Conservation (phyloP, 2,797 vertebrate genomes). For the Acrossocheilus wenchowensis region DNA sequence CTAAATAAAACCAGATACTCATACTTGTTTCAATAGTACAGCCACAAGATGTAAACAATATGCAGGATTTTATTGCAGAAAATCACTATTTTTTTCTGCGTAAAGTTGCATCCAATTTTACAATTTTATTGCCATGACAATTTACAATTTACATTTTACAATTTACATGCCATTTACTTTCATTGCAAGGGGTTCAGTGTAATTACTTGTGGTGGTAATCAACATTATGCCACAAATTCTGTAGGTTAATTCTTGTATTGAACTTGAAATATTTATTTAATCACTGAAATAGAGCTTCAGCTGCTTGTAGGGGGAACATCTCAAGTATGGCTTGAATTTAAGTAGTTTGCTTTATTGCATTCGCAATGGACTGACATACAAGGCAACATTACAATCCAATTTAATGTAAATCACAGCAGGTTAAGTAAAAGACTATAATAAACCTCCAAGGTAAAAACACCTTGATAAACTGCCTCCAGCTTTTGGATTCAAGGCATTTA, state of each 20-base stretch:
- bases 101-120: not conserved
- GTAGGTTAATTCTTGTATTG: not conserved
- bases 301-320: not conserved
- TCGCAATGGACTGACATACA: constrained; percentile 4
- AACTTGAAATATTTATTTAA: not conserved
- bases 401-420: constrained; percentile 22
- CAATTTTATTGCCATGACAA: not conserved
- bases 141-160: too few species aligned
- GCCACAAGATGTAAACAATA: not conserved
- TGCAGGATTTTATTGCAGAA: not conserved
- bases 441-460: constrained; percentile 11
- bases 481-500: constrained; percentile 31
- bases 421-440: constrained; percentile 1
- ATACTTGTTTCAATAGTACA: not conserved
- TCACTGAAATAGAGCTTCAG: not conserved
- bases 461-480: constrained; percentile 28
- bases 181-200: not conserved
- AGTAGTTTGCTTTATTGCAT: not conserved
- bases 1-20: not conserved
- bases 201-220: not conserved
- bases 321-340: not conserved
- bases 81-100: not conserved
- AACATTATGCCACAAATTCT: not conserved
- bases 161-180: not conserved
- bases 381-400: constrained; percentile 26